Base-by-base conservation (phyloP, 2,888 invertebrate species). In the Sarcophaga variegata region DNA sequence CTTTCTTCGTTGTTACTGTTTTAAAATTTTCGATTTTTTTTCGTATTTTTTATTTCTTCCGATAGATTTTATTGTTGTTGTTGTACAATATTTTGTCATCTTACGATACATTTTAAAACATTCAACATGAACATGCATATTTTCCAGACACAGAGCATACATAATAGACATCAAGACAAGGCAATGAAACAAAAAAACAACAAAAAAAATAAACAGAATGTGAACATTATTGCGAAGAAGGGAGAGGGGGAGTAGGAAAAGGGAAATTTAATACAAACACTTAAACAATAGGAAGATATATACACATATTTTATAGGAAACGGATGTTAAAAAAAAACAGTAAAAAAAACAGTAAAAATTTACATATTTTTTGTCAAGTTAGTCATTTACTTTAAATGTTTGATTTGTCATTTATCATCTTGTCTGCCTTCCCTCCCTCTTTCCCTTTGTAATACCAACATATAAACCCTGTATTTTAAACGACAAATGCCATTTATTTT, bases 331-430 rank as follows among this genome's bases (percentile, higher is more conserved):
- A 37, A 37, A 37, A 37, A 37, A 37, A 37, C 10, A 37, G 37
- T 37, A 10, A 37, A 37, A 37, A n/a, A 37, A 37, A 37, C 37
- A 37, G 37, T 37, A 37, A 66, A 81, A 87, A 87, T 87, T 84
- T 87, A 75, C 87, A 87, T 87, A 81, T 84, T 37, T 22, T 37
- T 37, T 84, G 84, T 84, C 84, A 81, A 81, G 81, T 84, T 84
- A 84, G 79, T 87, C 87, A 87, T 87, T 87, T 81, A 84, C 84
- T 84, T 76, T 84, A 81, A 81, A 84, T 87, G 81, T 87, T 87
- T 87, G 84, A 87, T 87, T 87, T 87, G 87, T 87, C 84, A 87
- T 87, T 87, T 84, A 84, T 87, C 87, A 87, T 87, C 77, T 81
- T 81, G 75, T 79, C 27, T 63, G 17, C 20, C 17, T 20, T 45